phyloP scores from a whole-genome alignment of 2,113 vertebrate genomes.

The Etia nguti region DNA sequence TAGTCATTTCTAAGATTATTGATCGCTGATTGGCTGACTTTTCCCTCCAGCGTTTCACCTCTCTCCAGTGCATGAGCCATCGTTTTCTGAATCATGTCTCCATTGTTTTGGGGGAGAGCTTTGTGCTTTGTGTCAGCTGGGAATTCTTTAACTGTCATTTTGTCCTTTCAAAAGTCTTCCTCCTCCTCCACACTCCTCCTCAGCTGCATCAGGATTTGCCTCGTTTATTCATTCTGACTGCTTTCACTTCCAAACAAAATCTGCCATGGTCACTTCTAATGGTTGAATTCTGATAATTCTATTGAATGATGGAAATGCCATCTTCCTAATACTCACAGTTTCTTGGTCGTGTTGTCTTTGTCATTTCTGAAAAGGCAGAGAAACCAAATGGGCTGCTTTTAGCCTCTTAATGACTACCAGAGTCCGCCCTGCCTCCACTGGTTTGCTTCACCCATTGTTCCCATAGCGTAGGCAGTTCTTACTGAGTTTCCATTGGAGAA shows the following conservation, averaged over 20 bases:
- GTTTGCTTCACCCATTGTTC: background rate
- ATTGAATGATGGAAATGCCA: background rate
- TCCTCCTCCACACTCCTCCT: background rate
- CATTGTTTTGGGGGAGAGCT: background rate
- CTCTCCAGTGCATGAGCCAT: background rate
- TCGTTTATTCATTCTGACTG: background rate
- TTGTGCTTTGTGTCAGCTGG: background rate
- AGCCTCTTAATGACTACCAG: background rate
- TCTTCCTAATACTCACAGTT: background rate
- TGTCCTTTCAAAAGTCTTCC: background rate
- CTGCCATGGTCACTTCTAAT: background rate
- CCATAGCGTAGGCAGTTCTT: background rate
- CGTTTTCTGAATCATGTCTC: background rate
- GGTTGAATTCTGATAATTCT: background rate
- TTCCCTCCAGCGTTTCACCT: background rate
- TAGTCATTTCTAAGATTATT: background rate
- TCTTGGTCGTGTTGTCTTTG: background rate
- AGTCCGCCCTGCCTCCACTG: background rate
- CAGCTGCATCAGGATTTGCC: background rate
- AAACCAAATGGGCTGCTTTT: background rate
- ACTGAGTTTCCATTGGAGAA: conserved; percentile 1
- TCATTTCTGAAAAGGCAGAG: background rate
- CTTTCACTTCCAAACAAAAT: background rate
- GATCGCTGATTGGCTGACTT: conserved; percentile 9
- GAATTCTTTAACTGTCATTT: background rate